phyloP scores from a whole-genome alignment of 2,888 invertebrate genomes.

The Blomia tropicalis region DNA sequence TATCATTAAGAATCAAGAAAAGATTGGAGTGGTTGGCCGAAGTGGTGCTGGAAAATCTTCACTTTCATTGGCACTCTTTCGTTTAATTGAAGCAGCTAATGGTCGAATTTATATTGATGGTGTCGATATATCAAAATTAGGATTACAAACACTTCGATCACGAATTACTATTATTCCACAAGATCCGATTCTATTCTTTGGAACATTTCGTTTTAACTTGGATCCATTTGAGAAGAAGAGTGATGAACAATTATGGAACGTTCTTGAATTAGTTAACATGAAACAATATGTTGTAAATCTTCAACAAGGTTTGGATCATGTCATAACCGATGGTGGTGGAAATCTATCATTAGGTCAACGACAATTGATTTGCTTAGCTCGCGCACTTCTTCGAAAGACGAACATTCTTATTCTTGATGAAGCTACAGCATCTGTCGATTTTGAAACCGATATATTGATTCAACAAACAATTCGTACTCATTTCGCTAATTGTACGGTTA shows the following conservation, averaged over 20 bases:
- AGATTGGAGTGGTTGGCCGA: conserved; percentile 40
- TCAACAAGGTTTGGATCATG: conserved; percentile 35
- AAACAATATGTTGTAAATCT: conserved; percentile 36
- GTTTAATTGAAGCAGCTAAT: conserved; percentile 12
- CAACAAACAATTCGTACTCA: conserved; percentile 36
- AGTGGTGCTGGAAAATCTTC: conserved; percentile 43
- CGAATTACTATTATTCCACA: conserved; percentile 38
- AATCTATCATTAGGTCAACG: conserved; percentile 25
- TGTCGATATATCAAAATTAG: conserved; percentile 31
- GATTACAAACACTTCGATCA: conserved; percentile 34
- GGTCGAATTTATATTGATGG: conserved; percentile 20
- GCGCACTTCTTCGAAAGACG: conserved; percentile 24
- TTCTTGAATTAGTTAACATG: conserved; percentile 39
- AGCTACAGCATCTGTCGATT: conserved; percentile 39
- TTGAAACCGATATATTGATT: conserved; percentile 37
- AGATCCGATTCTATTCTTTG: conserved; percentile 88
- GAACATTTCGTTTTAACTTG: conserved; percentile 71
- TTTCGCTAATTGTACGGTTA: conserved; percentile 35
- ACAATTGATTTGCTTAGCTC: conserved; percentile 25
- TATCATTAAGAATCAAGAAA: conserved; percentile 60
- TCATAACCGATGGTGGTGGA: conserved; percentile 39
- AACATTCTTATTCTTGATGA: conserved; percentile 35
- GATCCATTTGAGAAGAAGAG: conserved; percentile 58
- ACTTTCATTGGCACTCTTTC: conserved; percentile 34
- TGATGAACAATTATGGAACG: conserved; percentile 35